A percentile compares a stretch with the other conserved stretches of the same genome.
These are phyloP conservation scores for Halictus quadricinctus DNA, from an alignment of 2,888 invertebrate species.

Conservation along the genomic window DNA sequence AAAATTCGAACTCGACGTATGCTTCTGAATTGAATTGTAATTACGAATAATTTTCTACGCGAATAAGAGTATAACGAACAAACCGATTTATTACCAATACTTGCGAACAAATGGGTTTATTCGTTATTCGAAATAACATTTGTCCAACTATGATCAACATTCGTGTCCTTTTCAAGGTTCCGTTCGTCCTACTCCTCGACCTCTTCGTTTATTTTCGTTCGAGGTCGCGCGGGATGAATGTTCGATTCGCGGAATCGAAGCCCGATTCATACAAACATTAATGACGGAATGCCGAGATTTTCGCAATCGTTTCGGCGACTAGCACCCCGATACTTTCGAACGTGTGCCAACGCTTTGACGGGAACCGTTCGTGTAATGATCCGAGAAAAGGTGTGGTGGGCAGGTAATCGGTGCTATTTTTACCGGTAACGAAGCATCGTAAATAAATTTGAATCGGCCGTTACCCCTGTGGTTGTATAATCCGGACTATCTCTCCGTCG, in stretches of 20 bases:
- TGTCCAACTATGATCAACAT: neutral
- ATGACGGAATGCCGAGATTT: slow-evolving; percentile 28
- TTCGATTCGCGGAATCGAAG: slow-evolving; percentile 4
- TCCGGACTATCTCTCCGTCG: neutral
- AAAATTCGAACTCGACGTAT: no score
- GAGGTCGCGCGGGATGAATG: neutral
- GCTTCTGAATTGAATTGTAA: no score
- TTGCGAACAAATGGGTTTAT: neutral
- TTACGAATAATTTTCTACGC: no score
- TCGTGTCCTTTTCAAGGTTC: neutral
- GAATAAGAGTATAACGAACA: neutral
- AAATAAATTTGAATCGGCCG: slow-evolving; percentile 32
- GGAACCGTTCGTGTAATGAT: slow-evolving; percentile 3
- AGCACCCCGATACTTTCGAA: slow-evolving; percentile 18
- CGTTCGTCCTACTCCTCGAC: neutral
- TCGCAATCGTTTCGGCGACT: slow-evolving; percentile 7
- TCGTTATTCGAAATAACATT: neutral
- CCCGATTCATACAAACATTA: neutral
- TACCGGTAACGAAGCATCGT: slow-evolving; percentile 14
- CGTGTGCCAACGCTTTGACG: slow-evolving; percentile 8
- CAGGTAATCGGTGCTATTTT: slow-evolving; percentile 11
- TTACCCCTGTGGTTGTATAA: slow-evolving; percentile 28
- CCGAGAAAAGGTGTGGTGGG: slow-evolving; percentile 1
- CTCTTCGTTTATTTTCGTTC: neutral
- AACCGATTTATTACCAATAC: neutral